phyloP scores from a whole-genome alignment of 2,113 vertebrate species.

The Anhinga anhinga region DNA sequence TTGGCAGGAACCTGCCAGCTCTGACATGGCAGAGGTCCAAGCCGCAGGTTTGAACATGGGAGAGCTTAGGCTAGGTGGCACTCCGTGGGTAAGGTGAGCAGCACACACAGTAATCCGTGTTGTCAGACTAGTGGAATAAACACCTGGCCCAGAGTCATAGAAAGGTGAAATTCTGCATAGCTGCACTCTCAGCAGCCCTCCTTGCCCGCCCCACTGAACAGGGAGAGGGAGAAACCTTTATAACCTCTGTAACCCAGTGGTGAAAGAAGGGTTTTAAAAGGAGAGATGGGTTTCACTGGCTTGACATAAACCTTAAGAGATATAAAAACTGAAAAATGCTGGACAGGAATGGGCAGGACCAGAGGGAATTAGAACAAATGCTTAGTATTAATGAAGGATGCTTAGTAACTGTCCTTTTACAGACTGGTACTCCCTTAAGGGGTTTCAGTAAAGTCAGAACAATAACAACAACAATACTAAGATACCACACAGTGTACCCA shows the following conservation, averaged over 20 bases:
- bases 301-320: neutral
- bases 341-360: neutral
- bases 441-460: neutral
- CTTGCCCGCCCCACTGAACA: neutral
- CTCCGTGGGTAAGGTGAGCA: neutral
- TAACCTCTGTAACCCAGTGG: neutral
- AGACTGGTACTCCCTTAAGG: neutral
- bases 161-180: neutral
- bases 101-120: accelerated
- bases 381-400: neutral
- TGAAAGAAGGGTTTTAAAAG: neutral
- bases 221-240: neutral
- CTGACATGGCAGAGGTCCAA: neutral
- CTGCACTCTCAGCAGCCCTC: neutral
- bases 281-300: neutral
- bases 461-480: neutral
- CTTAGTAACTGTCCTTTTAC: neutral
- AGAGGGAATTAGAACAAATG: neutral
- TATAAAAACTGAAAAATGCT: neutral
- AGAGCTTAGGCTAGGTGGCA: neutral
- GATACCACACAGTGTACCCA: neutral
- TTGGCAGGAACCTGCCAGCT: neutral
- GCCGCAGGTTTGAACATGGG: accelerated
- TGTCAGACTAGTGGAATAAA: neutral
- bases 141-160: neutral